Evolutionary conservation across 2,888 invertebrate species (phyloP).

Genomic region (Glaucopsyche alexis): DNA sequence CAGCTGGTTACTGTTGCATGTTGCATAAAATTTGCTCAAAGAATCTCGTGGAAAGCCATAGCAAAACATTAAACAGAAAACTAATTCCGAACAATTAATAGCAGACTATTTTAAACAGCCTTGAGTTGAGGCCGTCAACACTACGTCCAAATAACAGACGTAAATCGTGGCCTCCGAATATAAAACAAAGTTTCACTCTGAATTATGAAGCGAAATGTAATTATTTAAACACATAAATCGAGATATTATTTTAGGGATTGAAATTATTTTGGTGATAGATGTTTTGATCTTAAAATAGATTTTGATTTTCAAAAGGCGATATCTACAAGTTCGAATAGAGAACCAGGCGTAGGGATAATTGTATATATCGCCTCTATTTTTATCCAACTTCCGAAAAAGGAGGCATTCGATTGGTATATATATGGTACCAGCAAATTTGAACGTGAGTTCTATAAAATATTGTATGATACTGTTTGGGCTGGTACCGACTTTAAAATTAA

Average conservation of each 20-base stretch:
- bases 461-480: too few species aligned
- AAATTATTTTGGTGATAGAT: neutral
- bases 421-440: too few species aligned
- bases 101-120: conserved; percentile 62
- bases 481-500: too few species aligned
- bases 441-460: too few species aligned
- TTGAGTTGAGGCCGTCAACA: conserved; percentile 51
- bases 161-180: conserved; percentile 40
- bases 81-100: conserved; percentile 47
- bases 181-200: conserved; percentile 31
- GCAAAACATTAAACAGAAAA: conserved; percentile 53
- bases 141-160: conserved; percentile 38
- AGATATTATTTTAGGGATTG: neutral
- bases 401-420: too few species aligned
- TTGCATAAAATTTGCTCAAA: conserved; percentile 3
- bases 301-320: too few species aligned
- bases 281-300: too few species aligned
- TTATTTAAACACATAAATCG: conserved; percentile 3
- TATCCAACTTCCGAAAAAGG: too few species aligned
- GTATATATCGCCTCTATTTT: too few species aligned
- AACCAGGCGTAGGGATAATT: too few species aligned
- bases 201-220: conserved; percentile 21
- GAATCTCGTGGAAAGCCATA: conserved; percentile 45
- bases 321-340: too few species aligned
- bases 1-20: neutral